These are phyloP conservation scores for Drosophila pseudotalamancana DNA, from an alignment of 2,888 invertebrate species.

Conservation along the genomic window DNA sequence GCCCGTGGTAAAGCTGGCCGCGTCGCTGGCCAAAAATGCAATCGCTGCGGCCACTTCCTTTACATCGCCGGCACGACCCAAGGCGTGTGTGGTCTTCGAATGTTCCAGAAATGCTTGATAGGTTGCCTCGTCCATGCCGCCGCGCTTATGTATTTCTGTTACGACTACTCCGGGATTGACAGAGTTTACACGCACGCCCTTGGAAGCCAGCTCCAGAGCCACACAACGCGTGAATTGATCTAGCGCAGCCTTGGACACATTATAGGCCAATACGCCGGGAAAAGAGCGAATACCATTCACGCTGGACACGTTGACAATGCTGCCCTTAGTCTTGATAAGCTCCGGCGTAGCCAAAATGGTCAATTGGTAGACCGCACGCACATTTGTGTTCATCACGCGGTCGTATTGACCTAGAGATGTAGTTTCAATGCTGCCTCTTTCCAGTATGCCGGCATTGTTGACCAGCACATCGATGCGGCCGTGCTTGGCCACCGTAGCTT, in stretches of 20 bases:
- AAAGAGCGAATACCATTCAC: conserved; percentile 95
- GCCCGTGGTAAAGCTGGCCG: conserved; percentile 89
- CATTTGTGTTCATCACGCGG: conserved; percentile 93
- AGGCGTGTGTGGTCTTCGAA: conserved; percentile 93
- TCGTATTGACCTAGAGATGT: conserved; percentile 94
- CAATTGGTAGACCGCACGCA: conserved; percentile 90
- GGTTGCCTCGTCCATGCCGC: conserved; percentile 90
- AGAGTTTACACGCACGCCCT: conserved; percentile 93
- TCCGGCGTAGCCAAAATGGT: conserved; percentile 94
- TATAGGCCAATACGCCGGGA: conserved; percentile 94
- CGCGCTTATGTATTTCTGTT: conserved; percentile 93
- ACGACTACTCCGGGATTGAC: conserved; percentile 97
- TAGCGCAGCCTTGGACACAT: conserved; percentile 95
- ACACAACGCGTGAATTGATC: conserved; percentile 97
- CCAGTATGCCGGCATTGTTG: conserved; percentile 95
- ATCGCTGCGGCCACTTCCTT: conserved; percentile 95
- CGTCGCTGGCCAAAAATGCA: conserved; percentile 93
- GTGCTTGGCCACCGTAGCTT: conserved; percentile 88
- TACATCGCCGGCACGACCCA: conserved; percentile 92
- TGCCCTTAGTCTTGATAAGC: conserved; percentile 91
- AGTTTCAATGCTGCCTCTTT: conserved; percentile 91
- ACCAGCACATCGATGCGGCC: conserved; percentile 90
- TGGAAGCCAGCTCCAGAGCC: conserved; percentile 92
- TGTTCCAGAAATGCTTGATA: conserved; percentile 93
- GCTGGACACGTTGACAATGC: conserved; percentile 96